Evolutionary conservation across 2,888 invertebrate genomes (phyloP).

Genomic region (Acrobasis consociella): DNA sequence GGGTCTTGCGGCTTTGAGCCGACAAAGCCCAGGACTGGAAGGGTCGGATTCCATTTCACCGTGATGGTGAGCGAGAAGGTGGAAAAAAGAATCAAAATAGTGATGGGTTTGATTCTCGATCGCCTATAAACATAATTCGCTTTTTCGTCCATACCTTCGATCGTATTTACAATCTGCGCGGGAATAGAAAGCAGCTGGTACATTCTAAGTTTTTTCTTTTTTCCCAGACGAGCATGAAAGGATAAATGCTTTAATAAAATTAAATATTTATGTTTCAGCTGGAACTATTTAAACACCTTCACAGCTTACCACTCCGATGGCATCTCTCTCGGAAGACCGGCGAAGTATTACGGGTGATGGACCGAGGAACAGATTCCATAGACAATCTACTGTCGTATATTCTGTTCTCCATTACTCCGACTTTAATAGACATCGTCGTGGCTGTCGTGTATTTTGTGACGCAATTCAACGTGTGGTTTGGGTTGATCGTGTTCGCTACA

Average conservation of each 20-base stretch:
- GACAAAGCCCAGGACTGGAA: too few relatives aligned
- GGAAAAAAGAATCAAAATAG: too few relatives aligned
- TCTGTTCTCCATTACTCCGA: constrained; percentile 96
- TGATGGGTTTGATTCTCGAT: too few relatives aligned
- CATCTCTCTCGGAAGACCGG: constrained; percentile 97
- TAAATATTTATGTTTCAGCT: constrained; percentile 77
- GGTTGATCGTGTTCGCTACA: constrained; percentile 95
- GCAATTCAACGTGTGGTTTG: constrained; percentile 96
- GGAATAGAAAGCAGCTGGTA: too few relatives aligned
- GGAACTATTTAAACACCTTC: constrained; percentile 93
- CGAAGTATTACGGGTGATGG: constrained; percentile 97
- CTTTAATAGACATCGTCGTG: constrained; percentile 94
- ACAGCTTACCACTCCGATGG: constrained; percentile 96
- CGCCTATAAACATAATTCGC: too few relatives aligned
- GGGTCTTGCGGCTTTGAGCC: too few relatives aligned
- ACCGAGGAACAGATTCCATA: constrained; percentile 97
- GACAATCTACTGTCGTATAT: constrained; percentile 96
- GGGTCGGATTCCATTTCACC: too few relatives aligned
- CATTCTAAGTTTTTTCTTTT: too few relatives aligned
- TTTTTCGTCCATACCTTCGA: too few relatives aligned
- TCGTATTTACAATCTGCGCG: too few relatives aligned
- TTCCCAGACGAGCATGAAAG: too few relatives aligned
- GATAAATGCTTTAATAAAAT: background rate
- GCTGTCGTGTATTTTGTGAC: constrained; percentile 95
- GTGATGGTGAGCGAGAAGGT: too few relatives aligned